phyloP scores from a whole-genome alignment of 2,797 vertebrate species.

The Hippocampus kuda region DNA sequence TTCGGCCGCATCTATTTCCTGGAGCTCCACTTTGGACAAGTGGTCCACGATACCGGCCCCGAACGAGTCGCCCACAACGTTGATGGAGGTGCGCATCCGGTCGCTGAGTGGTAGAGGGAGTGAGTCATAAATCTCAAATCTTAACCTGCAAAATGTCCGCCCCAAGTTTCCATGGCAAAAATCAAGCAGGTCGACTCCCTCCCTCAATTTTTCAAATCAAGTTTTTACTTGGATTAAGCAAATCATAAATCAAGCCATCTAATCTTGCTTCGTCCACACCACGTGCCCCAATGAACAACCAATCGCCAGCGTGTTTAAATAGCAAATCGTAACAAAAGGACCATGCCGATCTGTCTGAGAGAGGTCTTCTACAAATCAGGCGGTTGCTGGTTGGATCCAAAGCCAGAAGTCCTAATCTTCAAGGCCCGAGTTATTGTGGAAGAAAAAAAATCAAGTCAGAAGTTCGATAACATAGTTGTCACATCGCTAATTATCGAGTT shows the following conservation, averaged over 20 bases:
- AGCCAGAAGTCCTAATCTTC: not conserved
- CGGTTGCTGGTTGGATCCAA: not conserved
- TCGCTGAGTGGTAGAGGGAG: conserved; percentile 53
- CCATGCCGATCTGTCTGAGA: not conserved
- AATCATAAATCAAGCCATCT: not conserved
- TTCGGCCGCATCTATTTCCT: conserved; percentile 59
- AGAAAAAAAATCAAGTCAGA: not conserved
- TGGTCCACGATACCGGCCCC: conserved; percentile 76
- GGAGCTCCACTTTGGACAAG: conserved; percentile 68
- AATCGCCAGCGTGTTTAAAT: not conserved
- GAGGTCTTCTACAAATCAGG: not conserved
- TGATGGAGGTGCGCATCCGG: conserved; percentile 77
- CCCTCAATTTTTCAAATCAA: not conserved
- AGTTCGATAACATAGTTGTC: not conserved
- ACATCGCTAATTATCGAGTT: not conserved
- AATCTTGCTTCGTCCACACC: not conserved
- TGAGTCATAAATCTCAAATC: not conserved
- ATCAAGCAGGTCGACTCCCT: not conserved
- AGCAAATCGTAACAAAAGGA: no score
- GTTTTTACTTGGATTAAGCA: not conserved
- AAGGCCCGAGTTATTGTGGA: no score
- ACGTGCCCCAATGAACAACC: not conserved
- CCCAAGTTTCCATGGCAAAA: not conserved
- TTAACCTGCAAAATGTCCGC: not conserved
- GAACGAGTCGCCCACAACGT: conserved; percentile 77